Evolutionary conservation across 2,113 vertebrate species (phyloP).

Genomic region (Fukomys damarensis): DNA sequence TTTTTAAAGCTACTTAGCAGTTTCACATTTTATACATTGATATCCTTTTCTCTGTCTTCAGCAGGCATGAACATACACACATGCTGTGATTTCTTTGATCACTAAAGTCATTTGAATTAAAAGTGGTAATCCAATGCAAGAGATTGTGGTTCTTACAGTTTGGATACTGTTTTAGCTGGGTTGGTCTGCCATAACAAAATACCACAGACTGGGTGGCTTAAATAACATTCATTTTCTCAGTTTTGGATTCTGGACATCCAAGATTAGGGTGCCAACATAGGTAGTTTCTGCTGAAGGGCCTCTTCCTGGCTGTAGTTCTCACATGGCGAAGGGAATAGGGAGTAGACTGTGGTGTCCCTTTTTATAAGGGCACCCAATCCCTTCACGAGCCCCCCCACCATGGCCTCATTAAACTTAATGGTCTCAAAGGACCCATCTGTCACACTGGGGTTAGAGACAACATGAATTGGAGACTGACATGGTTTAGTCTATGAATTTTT

Average conservation of each 20-base stretch:
- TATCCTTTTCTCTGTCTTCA: background rate
- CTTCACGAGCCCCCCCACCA: background rate
- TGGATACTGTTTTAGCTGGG: background rate
- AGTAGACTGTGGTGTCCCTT: background rate
- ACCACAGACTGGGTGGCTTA: background rate
- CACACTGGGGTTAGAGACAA: background rate
- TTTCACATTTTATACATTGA: background rate
- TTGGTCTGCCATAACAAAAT: background rate
- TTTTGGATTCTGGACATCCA: background rate
- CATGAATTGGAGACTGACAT: background rate
- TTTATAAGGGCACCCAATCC: background rate
- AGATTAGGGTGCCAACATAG: background rate
- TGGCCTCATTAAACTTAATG: background rate
- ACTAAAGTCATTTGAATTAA: slow-evolving; percentile 37
- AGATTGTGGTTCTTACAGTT: background rate
- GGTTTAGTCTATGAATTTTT: background rate
- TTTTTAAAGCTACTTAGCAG: slow-evolving; percentile 6
- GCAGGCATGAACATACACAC: background rate
- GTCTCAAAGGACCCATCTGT: background rate
- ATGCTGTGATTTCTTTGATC: background rate
- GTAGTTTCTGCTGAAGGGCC: background rate
- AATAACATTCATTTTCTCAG: background rate
- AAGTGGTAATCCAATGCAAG: background rate
- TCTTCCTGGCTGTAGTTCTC: background rate
- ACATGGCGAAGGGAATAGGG: background rate